Evolutionary conservation across 2,888 invertebrate genomes (phyloP).

Genomic region (Danaus chrysippus): DNA sequence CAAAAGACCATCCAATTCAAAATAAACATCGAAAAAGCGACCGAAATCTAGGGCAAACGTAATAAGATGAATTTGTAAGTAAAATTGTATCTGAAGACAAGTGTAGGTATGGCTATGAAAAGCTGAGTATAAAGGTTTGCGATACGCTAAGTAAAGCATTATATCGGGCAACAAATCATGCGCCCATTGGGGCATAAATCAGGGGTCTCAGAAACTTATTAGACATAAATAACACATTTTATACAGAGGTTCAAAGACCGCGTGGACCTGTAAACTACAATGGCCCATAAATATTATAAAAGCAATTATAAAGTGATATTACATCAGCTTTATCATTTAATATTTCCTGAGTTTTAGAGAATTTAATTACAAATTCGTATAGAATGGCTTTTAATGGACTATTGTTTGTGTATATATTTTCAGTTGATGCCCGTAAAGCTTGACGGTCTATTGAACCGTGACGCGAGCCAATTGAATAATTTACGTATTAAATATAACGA

Average conservation of each 20-base stretch:
- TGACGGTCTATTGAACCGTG: background rate
- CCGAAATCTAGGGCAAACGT: too few relatives aligned
- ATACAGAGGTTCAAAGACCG: constrained; percentile 39
- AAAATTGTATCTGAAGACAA: background rate
- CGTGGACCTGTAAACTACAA: constrained; percentile 58
- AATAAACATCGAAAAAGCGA: too few relatives aligned
- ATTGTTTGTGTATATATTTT: constrained; percentile 21
- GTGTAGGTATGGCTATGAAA: background rate
- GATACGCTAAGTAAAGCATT: constrained; percentile 15
- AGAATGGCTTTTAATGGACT: constrained; percentile 20
- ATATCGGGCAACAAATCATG: constrained; percentile 36
- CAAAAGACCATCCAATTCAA: too few relatives aligned
- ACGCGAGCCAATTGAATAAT: too few relatives aligned
- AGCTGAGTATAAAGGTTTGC: constrained; percentile 10
- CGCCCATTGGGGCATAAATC: constrained; percentile 33
- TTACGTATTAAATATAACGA: too few relatives aligned
- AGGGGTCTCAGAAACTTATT: constrained; percentile 50
- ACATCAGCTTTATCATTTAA: constrained; percentile 37
- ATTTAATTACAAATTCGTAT: constrained; percentile 21
- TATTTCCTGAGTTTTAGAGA: constrained; percentile 20
- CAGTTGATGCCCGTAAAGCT: background rate
- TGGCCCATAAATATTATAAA: constrained; percentile 69
- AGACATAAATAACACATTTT: constrained; percentile 60
- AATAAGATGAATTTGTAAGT: too few relatives aligned
- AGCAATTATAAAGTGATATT: constrained; percentile 72